Conservation (phyloP, 30 jellyfish, hydroid and myxozoan species). For the Chrysaora quinquecirrha region DNA sequence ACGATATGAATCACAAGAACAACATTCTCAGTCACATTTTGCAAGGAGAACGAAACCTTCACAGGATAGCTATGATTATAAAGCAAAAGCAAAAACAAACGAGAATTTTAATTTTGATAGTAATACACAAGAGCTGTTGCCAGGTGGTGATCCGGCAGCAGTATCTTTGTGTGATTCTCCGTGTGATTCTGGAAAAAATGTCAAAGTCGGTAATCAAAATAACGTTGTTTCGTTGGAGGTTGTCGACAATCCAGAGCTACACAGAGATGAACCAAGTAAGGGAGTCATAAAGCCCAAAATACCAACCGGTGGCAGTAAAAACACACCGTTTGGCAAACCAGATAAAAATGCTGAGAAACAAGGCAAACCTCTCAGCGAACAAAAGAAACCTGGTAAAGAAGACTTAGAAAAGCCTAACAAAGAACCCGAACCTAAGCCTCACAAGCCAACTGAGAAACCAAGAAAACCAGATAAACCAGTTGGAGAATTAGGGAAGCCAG, state of each 20-base stretch:
- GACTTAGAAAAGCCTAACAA: not conserved
- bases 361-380: conserved; percentile 13
- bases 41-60: not conserved
- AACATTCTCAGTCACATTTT: conserved; percentile 1
- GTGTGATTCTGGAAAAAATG: not conserved
- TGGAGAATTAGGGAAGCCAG: not conserved
- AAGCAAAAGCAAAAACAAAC: not conserved
- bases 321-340: conserved; percentile 11
- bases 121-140: conserved; percentile 34
- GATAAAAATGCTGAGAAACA: too few species aligned
- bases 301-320: not conserved
- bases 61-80: conserved; percentile 41
- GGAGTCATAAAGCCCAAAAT: not conserved
- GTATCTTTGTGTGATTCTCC: not conserved
- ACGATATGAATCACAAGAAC: not conserved
- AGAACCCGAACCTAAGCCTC: too few species aligned
- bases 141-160: conserved; percentile 3
- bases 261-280: not conserved
- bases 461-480: conserved; percentile 34
- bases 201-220: conserved; percentile 26
- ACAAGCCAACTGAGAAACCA: conserved; percentile 4
- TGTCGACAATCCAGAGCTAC: conserved; percentile 34
- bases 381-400: conserved; percentile 4
- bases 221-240: conserved; percentile 28
- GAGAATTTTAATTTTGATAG: not conserved